These are phyloP conservation scores for Ochotona princeps DNA, from an alignment of 2,113 vertebrate species.

Conservation along the genomic window DNA sequence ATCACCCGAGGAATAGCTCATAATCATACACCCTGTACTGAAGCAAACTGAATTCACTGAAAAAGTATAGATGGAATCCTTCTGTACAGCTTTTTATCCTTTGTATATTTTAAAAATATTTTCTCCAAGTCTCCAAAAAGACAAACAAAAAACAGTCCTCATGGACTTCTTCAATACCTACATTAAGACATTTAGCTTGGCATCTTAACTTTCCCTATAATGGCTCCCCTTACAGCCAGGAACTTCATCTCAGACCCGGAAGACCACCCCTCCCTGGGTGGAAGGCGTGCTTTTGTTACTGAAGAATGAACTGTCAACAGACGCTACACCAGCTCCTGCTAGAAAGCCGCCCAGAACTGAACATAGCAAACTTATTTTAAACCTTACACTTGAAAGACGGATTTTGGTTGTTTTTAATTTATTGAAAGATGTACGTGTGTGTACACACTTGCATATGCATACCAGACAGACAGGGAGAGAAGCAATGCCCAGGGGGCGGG, in stretches of 20 bases:
- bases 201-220: neutral
- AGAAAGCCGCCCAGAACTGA: accelerated
- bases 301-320: neutral
- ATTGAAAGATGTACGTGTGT: no score
- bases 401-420: neutral
- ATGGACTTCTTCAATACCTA: neutral
- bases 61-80: neutral
- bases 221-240: neutral
- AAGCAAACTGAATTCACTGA: neutral
- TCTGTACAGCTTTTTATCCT: neutral
- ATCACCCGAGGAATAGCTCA: neutral
- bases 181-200: neutral
- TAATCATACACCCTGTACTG: neutral
- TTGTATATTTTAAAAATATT: neutral
- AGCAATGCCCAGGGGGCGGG: no score
- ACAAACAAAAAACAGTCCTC: neutral
- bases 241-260: no score
- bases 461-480: no score
- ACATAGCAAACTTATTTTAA: no score
- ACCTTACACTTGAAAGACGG: neutral
- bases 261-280: neutral
- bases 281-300: neutral
- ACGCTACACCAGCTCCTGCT: neutral
- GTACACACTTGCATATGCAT: no score
- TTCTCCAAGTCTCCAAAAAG: neutral